These are phyloP conservation scores for Gnathonemus echidnorhynchus DNA, from an alignment of 2,113 vertebrate genomes.

Conservation along the genomic window DNA sequence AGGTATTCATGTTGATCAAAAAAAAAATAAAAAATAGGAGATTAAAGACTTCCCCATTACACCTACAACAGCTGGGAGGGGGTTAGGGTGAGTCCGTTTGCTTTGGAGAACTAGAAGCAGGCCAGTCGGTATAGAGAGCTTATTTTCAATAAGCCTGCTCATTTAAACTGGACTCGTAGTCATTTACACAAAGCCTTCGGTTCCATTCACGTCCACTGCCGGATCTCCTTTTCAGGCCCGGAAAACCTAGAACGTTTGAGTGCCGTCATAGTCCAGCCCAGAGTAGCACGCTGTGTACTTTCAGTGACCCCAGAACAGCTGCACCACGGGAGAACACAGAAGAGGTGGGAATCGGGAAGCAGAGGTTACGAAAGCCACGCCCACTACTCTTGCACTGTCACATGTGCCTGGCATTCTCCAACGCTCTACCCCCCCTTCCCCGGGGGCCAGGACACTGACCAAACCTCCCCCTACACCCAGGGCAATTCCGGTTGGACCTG, in stretches of 20 bases:
- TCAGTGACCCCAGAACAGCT: background rate
- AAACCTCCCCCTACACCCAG: background rate
- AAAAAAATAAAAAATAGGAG: background rate
- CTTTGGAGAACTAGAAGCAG: background rate
- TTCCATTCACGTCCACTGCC: background rate
- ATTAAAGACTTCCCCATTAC: background rate
- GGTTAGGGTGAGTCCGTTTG: background rate
- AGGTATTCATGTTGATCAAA: slow-evolving; percentile 2
- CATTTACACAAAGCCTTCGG: background rate
- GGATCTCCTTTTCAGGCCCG: background rate
- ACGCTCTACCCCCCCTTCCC: background rate
- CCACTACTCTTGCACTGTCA: background rate
- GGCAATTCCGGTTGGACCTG: background rate
- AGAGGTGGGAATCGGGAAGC: background rate
- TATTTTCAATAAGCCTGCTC: background rate
- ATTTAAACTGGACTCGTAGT: background rate
- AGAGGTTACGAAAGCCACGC: background rate
- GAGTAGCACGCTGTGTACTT: background rate
- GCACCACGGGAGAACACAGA: background rate
- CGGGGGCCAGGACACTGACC: background rate
- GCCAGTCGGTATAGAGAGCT: background rate
- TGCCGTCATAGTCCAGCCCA: background rate
- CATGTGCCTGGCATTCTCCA: background rate
- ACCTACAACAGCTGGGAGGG: background rate
- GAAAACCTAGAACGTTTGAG: background rate